phyloP scores from a whole-genome alignment of 2,888 invertebrate genomes.

The Melitaea athalia region DNA sequence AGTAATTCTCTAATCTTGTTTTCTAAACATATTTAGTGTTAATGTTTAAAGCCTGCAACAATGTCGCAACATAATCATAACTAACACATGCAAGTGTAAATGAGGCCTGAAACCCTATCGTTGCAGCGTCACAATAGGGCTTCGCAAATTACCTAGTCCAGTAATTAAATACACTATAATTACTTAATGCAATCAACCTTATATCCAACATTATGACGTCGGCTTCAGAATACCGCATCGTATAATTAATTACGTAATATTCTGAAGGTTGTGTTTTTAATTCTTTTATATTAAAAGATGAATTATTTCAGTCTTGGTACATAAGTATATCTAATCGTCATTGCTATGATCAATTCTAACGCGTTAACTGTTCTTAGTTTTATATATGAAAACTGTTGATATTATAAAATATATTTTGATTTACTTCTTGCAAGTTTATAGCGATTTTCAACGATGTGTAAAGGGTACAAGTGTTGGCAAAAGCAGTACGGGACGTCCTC shows the following conservation, averaged over 20 bases:
- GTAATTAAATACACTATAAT: slow-evolving; percentile 79
- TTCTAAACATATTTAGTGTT: background rate
- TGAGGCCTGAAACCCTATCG: slow-evolving; percentile 73
- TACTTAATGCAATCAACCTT: slow-evolving; percentile 74
- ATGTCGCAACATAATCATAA: slow-evolving; percentile 23
- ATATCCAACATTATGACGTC: slow-evolving; percentile 21
- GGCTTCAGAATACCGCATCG: background rate
- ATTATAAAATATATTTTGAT: no score
- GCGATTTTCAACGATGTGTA: no score
- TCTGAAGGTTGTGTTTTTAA: background rate
- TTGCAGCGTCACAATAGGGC: slow-evolving; percentile 61
- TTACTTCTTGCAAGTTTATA: no score
- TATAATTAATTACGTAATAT: background rate
- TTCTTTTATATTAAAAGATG: background rate
- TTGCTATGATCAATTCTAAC: no score
- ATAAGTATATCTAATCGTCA: background rate
- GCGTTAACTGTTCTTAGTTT: no score
- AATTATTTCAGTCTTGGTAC: background rate
- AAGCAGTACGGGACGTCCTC: no score
- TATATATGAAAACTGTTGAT: no score
- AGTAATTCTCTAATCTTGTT: no score
- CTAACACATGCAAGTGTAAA: slow-evolving; percentile 70
- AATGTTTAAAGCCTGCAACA: slow-evolving; percentile 28
- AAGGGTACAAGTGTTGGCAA: no score
- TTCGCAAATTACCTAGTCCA: slow-evolving; percentile 76